Evolutionary conservation across 2,888 invertebrate species (phyloP), one percentile per base, ranked within the genome.

Genomic region (Chymomyza caudatula): DNA sequence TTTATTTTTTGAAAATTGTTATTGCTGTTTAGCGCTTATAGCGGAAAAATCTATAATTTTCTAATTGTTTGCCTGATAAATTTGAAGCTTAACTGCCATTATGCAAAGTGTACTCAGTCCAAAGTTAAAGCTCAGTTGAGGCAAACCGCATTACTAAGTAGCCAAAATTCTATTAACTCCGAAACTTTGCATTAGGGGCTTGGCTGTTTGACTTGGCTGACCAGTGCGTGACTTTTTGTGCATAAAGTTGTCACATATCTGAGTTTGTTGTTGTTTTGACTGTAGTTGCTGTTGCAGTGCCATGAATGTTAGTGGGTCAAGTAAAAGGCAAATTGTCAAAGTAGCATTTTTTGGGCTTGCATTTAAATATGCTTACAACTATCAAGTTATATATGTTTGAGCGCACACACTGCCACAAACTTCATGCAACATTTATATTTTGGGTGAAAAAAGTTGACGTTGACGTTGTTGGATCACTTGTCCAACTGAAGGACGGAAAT

Each of bases 261-360:
- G 15, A 3, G 17, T 13, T 47, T 20, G 4, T 58, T 47, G 20
- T 17, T 25, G 43, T 49, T 58, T 20, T 58, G 19, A 29, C 5
- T 54, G 23, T 0, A n/a, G 37, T 55, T 29, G 43, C 3, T 17
- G 65, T 47, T 67, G 68, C 49, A 59, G 73, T 70, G 65, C 17
- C 15, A 22, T 49, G 49, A 19, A 49, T 52, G 64, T 69, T 81
- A 80, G 83, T 81, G 83, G 80, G 83, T 80, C 83, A 82, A 76
- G 74, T 78, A 78, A 86, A 79, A 84, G 84, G 76, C 78, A 73
- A 65, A 68, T 70, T 68, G 53, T 64, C 56, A 55, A 52, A 55
- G 60, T 65, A 59, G 65, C 69, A 65, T 62, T 61, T 59, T 37
- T 37, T 37, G 29, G 29, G 29, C 11, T 37, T 37, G 29, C 29